phyloP scores from a whole-genome alignment of 2,797 vertebrate species.

The Bovichtus diacanthus region DNA sequence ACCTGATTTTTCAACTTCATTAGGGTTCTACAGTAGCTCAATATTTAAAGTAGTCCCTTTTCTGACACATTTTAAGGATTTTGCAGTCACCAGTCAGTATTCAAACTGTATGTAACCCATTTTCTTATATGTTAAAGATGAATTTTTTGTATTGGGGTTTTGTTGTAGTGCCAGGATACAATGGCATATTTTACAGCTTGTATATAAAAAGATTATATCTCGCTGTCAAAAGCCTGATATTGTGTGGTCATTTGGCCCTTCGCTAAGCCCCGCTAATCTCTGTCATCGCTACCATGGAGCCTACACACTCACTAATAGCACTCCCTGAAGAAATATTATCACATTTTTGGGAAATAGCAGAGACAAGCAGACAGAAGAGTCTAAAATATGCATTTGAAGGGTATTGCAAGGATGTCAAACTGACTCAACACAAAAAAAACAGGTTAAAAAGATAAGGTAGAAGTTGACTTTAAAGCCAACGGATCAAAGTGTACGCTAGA shows the following conservation, averaged over 20 bases:
- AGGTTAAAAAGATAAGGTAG: too few relatives aligned
- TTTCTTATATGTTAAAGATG: neutral
- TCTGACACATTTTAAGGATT: neutral
- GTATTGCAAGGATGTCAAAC: too few relatives aligned
- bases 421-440: too few relatives aligned
- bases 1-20: neutral
- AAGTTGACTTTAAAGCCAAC: too few relatives aligned
- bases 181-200: conserved; percentile 1
- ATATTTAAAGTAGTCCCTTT: neutral
- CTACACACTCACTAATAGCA: too few relatives aligned
- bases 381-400: too few relatives aligned
- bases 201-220: neutral
- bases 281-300: too few relatives aligned
- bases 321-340: too few relatives aligned
- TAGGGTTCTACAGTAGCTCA: neutral
- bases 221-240: neutral
- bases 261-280: too few relatives aligned
- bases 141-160: neutral
- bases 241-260: neutral
- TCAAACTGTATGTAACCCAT: neutral
- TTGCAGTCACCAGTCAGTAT: neutral
- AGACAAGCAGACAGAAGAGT: too few relatives aligned
- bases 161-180: neutral
- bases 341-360: too few relatives aligned
- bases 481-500: too few relatives aligned